Evolutionary conservation across 1,140 invertebrate species (phyloP), one percentile per base, ranked within the genome.

Genomic region (Pantala flavescens): DNA sequence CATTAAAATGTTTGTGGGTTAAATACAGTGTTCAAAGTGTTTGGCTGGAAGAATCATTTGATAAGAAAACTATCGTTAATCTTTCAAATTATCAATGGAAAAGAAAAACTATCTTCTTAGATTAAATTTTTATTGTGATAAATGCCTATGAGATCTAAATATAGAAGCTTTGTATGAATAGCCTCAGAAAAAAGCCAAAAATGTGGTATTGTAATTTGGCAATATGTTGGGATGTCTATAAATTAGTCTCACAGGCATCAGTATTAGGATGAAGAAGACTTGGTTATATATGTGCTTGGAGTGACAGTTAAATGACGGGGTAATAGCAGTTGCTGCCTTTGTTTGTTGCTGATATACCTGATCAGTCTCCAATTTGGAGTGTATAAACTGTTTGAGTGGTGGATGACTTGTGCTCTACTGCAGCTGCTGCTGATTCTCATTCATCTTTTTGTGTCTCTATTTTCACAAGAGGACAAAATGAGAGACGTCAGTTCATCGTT

Each of bases 391-490:
- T 24, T 36, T 28, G 71, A 72, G 24, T 72, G 23, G 12, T 71
- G 49, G 49, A 12, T 63, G 49, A 16, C n/a, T 72, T n/a, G 71
- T 72, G 71, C 71, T 72, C 24, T 72, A 42, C 71, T 36, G 49
- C 70, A 23, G 12, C 24, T 36, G 42, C 71, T 72, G 24, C 24
- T 72, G 71, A 36, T n/a, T 42, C 71, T 72, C 42, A 42, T 71
- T 71, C 21, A 24, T 71, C 42, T 24, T 71, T 21, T 21, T 71
- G 23, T 71, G 23, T 36, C 28, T 71, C 23, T 71, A 19, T 36
- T 71, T 71, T 36, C 42, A n/a, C 71, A 21, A 63, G n/a, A 72
- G 24, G 24, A 72, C 24, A 72, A 72, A 72, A 28, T 19, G 49
- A 63, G n/a, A 63, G 49, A 63, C 3, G 49, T 21, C 49, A 63